Conservation (phyloP, 1,140 invertebrate species). For the Hyles vespertilio region DNA sequence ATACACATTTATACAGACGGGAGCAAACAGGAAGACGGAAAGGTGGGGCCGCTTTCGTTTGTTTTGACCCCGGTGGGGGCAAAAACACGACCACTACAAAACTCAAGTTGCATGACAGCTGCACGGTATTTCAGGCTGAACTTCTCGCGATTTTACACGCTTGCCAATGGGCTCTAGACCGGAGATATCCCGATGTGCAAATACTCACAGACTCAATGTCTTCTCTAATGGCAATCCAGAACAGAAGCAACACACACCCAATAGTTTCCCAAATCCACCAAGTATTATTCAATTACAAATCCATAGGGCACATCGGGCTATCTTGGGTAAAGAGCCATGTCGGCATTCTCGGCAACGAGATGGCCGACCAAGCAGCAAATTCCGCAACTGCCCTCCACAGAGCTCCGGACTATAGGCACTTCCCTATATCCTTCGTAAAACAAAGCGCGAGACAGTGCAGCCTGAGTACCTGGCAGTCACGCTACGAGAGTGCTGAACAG, state of each 20-base stretch:
- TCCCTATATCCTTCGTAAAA: slow-evolving; percentile 9
- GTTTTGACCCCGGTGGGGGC: neutral
- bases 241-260: slow-evolving; percentile 16
- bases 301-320: neutral
- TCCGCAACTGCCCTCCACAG: slow-evolving; percentile 1
- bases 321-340: slow-evolving; percentile 14
- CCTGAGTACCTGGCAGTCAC: too few relatives aligned
- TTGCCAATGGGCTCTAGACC: too few relatives aligned
- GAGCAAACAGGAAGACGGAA: neutral
- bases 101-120: too few relatives aligned
- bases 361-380: slow-evolving; percentile 14
- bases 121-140: too few relatives aligned
- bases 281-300: slow-evolving; percentile 7
- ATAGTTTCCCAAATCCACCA: slow-evolving; percentile 9
- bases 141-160: neutral
- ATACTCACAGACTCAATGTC: slow-evolving; percentile 17
- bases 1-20: slow-evolving; percentile 17
- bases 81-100: too few relatives aligned
- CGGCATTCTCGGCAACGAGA: slow-evolving; percentile 16
- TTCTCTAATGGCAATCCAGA: slow-evolving; percentile 10
- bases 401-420: slow-evolving; percentile 1
- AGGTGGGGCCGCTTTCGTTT: slow-evolving; percentile 14
- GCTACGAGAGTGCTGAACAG: neutral
- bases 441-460: too few relatives aligned
- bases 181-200: slow-evolving; percentile 8